Base-by-base conservation (phyloP, 1,140 invertebrate species). In the Theocolax elegans region DNA sequence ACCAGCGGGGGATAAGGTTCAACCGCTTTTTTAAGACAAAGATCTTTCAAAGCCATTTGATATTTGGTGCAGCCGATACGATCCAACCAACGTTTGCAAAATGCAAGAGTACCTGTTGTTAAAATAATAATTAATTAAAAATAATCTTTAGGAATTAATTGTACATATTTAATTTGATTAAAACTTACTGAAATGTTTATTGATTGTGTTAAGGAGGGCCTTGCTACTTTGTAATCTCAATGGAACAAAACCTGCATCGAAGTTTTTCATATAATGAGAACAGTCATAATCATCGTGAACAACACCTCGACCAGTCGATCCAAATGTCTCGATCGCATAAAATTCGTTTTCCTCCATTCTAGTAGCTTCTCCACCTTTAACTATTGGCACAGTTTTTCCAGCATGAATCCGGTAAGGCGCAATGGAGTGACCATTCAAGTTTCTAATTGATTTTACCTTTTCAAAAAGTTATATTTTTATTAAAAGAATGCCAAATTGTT, bases 181-280 rank as follows among this genome's bases (percentile, higher is more conserved):
- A 40, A 23, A 60, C 75, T 76, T 73, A 86, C 85, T 92, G 83
- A 99, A 99, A 83, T 99, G 93, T 81, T 99, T 96, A 83, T 99
- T 99, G 77, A 99, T 99, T n/a, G 93, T 89, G 81, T 94, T 95
- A 51, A 99, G 87, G 9, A 99, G 87, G 67, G 94, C 91, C 83
- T 99, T 99, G 1, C 97, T 98, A 72, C 94, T 95, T 78, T 93
- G 91, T 66, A 97, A 84, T 80, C 95, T 95, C 44, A 98, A 83
- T 60, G 96, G 96, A 46, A 97, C 94, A 86, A 94, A 97, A 68
- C 94, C 93, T 82, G 92, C 91, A 77, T 99, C 97, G 85, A 95
- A 99, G 81, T 98, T 97, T 85, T 99, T 99, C 98, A 99, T 99
- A 80, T 99, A 99, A 87, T 99, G 98, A 31, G 97, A 99, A 72